These are phyloP conservation scores for Encarsia formosa DNA, from an alignment of 2,888 invertebrate genomes.

Conservation along the genomic window DNA sequence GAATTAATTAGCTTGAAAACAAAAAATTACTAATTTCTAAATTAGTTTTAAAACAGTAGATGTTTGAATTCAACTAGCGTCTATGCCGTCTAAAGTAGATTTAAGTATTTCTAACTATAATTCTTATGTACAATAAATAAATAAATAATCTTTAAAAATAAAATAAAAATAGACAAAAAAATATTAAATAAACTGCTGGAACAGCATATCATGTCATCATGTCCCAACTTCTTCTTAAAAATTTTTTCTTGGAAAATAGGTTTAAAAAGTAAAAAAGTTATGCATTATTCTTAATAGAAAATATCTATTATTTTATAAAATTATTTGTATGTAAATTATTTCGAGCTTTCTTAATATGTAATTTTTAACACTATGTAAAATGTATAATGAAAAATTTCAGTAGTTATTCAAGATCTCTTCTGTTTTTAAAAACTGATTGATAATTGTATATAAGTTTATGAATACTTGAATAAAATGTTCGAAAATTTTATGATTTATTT, in stretches of 20 bases:
- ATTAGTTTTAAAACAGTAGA: too few species aligned
- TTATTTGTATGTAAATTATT: constrained; percentile 1
- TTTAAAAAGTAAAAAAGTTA: neutral
- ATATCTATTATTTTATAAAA: constrained; percentile 3
- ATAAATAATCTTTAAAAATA: too few species aligned
- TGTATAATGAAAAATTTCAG: constrained; percentile 11
- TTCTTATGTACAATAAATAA: too few species aligned
- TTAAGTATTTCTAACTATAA: too few species aligned
- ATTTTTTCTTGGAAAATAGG: neutral
- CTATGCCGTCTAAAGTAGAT: too few species aligned
- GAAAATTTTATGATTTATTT: neutral
- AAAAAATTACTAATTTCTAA: too few species aligned
- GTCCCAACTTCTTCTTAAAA: neutral
- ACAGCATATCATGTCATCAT: too few species aligned
- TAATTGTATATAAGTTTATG: constrained; percentile 22
- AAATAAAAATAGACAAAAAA: too few species aligned
- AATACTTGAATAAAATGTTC: constrained; percentile 22
- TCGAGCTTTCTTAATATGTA: constrained; percentile 1
- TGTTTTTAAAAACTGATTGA: constrained; percentile 11
- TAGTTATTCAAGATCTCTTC: constrained; percentile 22
- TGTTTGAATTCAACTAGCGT: too few species aligned
- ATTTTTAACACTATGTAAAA: constrained; percentile 13
- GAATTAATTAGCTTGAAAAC: too few species aligned
- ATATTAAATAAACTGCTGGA: too few species aligned
- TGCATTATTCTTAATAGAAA: neutral